Evolutionary conservation across 1,140 invertebrate species (phyloP), one percentile per base, ranked within the genome.

Genomic region (Diploscapter pachys): DNA sequence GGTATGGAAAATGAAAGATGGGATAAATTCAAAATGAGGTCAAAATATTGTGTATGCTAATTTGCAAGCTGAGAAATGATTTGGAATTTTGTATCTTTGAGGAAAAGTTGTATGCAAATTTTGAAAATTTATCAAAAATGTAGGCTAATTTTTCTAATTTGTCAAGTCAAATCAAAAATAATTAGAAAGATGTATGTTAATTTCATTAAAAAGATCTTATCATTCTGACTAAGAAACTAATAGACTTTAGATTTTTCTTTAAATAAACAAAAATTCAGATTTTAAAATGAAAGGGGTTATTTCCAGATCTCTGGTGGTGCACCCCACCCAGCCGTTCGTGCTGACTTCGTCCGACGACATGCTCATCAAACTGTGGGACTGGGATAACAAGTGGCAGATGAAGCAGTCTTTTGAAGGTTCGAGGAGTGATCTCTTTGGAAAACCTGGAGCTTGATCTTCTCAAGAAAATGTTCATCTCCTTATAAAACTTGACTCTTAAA

Each of bases 281-380:
- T 31, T 31, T 31, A 31, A 31, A 31, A 31, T 31, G 31, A 31
- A 31, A 31, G 31, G 31, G 31, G 31, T 31, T 31, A 31, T 31
- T 53, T 91, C 99, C 9, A 89, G 97, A 78, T 95, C 92, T 81
- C 97, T 99, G 84, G 93, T 92, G 8, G 91, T 99, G 6, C 97
- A 99, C 89, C 96, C 96, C 6, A 94, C 94, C 63, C 95, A 98
- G 83, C 94, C 96, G 0, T 96, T 94, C 86, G 91, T 99, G 78
- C 88, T 99, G 4, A 98, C 95, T 3, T 94, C 94, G 84, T 96
- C 94, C 88, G 95, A 99, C 90, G 97, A 99, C 85, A 95, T 99
- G 92, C 88, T 94, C 50, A 98, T 99, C 65, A 99, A 99, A 87
- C 86, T 99, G 51, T 99, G 97, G 97, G 98, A 99, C 87, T 99